A percentile compares a stretch with the other conserved stretches of the same genome.
phyloP scores from a whole-genome alignment of 2,113 vertebrate genomes.

The Xenopus laevis region DNA sequence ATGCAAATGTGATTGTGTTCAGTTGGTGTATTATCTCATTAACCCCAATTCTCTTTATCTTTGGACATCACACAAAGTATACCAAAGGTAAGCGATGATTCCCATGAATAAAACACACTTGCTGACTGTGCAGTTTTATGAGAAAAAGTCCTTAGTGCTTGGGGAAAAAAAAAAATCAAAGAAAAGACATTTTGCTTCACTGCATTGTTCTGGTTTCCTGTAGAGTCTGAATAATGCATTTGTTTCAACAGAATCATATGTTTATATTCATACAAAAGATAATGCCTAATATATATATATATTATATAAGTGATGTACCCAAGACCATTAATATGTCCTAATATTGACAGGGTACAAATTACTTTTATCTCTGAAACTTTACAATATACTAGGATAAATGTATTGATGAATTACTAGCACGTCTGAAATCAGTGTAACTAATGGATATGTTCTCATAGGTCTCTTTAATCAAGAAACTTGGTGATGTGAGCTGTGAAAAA shows the following conservation, averaged over 20 bases:
- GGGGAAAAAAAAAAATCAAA: too few relatives aligned
- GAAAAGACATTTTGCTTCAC: too few relatives aligned
- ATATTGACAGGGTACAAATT: not conserved
- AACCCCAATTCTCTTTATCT: too few relatives aligned
- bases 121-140: too few relatives aligned
- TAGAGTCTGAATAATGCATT: not conserved
- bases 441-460: not conserved
- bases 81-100: too few relatives aligned
- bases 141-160: too few relatives aligned
- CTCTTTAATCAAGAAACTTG: not conserved
- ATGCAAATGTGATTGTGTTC: too few relatives aligned
- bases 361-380: not conserved
- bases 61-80: too few relatives aligned
- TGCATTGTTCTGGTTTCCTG: not conserved
- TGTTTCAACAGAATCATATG: not conserved
- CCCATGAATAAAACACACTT: too few relatives aligned
- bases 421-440: not conserved
- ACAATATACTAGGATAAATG: not conserved
- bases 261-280: not conserved
- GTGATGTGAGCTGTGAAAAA: not conserved
- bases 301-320: not conserved
- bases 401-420: not conserved
- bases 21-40: too few relatives aligned
- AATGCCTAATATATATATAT: not conserved
- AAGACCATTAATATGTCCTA: not conserved